Evolutionary conservation across 2,113 vertebrate genomes (phyloP), one percentile per base, ranked within the genome.

Genomic region (Centropus bengalensis): DNA sequence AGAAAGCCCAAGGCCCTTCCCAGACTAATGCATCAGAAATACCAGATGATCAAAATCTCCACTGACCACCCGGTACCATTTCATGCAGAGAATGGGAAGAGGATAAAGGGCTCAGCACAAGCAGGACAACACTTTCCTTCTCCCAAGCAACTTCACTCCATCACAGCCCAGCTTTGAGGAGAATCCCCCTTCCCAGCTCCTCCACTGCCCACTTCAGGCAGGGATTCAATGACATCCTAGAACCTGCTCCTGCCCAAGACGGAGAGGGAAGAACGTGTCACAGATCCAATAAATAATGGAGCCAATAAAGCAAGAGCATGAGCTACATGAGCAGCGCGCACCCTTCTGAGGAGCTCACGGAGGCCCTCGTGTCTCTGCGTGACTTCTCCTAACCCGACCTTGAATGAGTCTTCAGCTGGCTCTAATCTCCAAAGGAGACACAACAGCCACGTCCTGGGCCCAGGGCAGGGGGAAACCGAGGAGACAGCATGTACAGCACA

Each of bases 141-240:
- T 67, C 55, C 55, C 14, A 7, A 68, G 18, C 59, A 88, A n/a
- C 52, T 67, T n/a, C 10, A 14, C n/a, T 42, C 30, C 19, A 18
- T 7, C 10, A 42, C n/a, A 81, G 70, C 24, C 30, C 60, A 55
- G 30, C 11, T 73, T 5, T 28, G 60, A 66, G 54, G 12, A 42
- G 10, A 63, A 63, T 44, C 9, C 4, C 33, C 6, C 18, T 28
- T 6, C 7, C 20, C 40, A 30, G 22, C 47, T 82, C 42, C 70
- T 38, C 32, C 54, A 63, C 36, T 8, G 12, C 7, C 21, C 28
- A 26, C 33, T 55, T n/a, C 52, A 82, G 69, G 20, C 5, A 3
- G 22, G 9, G 58, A 42, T 24, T 36, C 79, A 54, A 0, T 0
- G 1, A 38, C 1, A 1, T 27, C 33, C 58, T 5, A 14, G 23